Conservation (phyloP, 2,888 invertebrate species). For the Papilio gigon region DNA sequence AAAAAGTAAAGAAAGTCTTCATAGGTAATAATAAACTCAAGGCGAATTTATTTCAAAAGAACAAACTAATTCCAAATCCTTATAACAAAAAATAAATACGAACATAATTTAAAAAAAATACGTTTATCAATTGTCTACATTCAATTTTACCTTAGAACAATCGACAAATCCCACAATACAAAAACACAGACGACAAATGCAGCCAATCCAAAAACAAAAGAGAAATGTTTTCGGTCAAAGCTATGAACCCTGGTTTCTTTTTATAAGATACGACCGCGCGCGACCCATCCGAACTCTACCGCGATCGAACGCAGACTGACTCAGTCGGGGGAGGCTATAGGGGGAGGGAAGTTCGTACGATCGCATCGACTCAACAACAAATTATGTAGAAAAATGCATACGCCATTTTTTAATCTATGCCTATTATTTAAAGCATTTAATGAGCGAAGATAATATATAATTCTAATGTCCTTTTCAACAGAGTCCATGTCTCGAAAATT, state of each 20-base stretch:
- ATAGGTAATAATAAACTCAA: no score
- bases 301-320: conserved; percentile 38
- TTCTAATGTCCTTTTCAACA: no score
- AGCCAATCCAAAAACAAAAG: conserved; percentile 24
- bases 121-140: no score
- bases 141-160: conserved; percentile 1
- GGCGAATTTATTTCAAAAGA: no score
- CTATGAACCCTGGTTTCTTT: neutral
- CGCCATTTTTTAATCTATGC: conserved; percentile 27
- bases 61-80: no score
- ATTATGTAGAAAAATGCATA: conserved; percentile 37
- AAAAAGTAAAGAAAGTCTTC: no score
- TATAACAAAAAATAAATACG: no score
- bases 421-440: conserved; percentile 13
- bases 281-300: conserved; percentile 9
- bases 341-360: conserved; percentile 22
- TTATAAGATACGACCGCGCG: neutral
- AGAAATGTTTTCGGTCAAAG: neutral
- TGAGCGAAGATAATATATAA: neutral
- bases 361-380: conserved; percentile 28
- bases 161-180: neutral
- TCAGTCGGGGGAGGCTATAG: conserved; percentile 30
- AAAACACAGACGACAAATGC: no score
- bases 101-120: no score
- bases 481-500: no score